Conservation (phyloP, 1,140 invertebrate genomes). For the Lethocerus indicus region DNA sequence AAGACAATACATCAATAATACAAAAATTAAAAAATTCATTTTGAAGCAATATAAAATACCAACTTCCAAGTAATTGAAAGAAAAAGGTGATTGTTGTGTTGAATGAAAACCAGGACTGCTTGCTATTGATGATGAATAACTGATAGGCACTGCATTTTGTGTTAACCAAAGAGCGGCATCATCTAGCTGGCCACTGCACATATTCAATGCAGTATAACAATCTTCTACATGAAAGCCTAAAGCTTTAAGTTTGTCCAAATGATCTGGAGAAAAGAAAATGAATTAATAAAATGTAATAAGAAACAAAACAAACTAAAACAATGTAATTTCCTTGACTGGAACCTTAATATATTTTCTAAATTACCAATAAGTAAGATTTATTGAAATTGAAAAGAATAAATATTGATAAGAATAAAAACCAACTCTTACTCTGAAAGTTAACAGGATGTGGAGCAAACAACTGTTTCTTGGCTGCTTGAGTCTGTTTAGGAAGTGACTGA, state of each 20-base stretch:
- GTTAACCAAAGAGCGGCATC: conserved; percentile 73
- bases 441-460: conserved; percentile 18
- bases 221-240: conserved; percentile 56
- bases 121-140: not conserved
- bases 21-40: not conserved
- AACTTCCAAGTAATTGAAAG: conserved; percentile 15
- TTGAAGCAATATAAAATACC: not conserved
- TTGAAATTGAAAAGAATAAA: not conserved
- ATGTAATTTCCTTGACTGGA: not conserved
- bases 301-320: not conserved
- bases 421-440: conserved; percentile 24
- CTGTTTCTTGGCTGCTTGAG: conserved; percentile 31
- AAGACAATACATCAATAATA: not conserved
- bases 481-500: conserved; percentile 67
- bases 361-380: not conserved
- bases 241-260: conserved; percentile 37
- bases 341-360: not conserved
- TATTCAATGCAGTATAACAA: conserved; percentile 47
- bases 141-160: conserved; percentile 35
- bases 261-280: conserved; percentile 19
- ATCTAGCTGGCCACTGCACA: conserved; percentile 49
- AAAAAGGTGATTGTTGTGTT: conserved; percentile 10
- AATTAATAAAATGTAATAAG: not conserved
- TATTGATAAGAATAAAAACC: not conserved
- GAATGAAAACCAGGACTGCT: not conserved